A percentile compares a stretch with the other conserved stretches of the same genome.
Evolutionary conservation across 2,113 vertebrate species (phyloP).

Genomic region (Pseudolaguvia tuberculata): DNA sequence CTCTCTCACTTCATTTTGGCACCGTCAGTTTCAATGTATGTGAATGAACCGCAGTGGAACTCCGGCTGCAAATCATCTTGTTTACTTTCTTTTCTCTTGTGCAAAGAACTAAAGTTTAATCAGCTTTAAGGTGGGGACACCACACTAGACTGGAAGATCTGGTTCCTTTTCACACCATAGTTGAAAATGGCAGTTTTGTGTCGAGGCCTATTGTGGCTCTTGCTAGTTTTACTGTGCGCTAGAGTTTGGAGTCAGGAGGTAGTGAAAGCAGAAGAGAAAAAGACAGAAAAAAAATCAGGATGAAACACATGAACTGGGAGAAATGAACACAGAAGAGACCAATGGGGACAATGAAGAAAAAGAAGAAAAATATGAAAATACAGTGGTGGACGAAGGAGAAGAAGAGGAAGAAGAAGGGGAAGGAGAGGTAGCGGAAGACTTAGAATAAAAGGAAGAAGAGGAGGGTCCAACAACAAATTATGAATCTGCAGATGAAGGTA

Average conservation of each 20-base stretch:
- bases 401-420: slow-evolving; percentile 3
- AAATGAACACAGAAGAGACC: neutral
- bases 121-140: neutral
- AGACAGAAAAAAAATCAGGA: slow-evolving; percentile 1
- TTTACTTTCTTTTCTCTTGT: neutral
- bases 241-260: slow-evolving; percentile 15
- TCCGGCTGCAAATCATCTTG: neutral
- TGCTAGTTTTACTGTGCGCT: slow-evolving; percentile 41
- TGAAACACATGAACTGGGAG: neutral
- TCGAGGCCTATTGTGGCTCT: slow-evolving; percentile 55
- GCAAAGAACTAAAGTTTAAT: slow-evolving; percentile 8
- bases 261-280: slow-evolving; percentile 3
- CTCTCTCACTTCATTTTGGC: slow-evolving; percentile 51
- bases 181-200: neutral
- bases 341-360: neutral
- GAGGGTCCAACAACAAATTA: neutral
- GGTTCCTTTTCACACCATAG: neutral
- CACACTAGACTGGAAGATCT: neutral
- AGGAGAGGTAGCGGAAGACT: neutral
- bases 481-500: slow-evolving; percentile 7
- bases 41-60: neutral
- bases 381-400: neutral
- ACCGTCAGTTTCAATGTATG: slow-evolving; percentile 16
- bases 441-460: neutral
- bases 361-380: neutral